phyloP scores from a whole-genome alignment of 1,140 invertebrate species.

The Euura lappo region DNA sequence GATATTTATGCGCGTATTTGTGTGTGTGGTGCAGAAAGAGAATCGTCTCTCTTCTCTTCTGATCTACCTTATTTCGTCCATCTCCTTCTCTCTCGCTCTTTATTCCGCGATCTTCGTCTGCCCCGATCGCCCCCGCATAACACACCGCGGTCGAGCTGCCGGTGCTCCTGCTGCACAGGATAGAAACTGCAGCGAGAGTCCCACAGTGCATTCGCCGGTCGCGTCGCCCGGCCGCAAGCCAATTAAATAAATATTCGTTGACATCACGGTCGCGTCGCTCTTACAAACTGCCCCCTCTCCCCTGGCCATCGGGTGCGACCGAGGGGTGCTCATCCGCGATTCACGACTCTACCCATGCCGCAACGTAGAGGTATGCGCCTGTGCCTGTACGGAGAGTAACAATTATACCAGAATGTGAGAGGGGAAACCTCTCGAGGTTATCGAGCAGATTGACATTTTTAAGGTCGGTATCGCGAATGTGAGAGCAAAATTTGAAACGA shows the following conservation, averaged over 20 bases:
- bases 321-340: slow-evolving; percentile 38
- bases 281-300: slow-evolving; percentile 52
- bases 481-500: no score
- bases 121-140: slow-evolving; percentile 53
- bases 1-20: slow-evolving; percentile 27
- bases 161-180: slow-evolving; percentile 1
- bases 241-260: slow-evolving; percentile 61
- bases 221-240: slow-evolving; percentile 43
- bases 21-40: slow-evolving; percentile 20
- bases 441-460: no score
- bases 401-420: no score
- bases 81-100: slow-evolving; percentile 15
- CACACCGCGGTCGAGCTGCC: slow-evolving; percentile 36
- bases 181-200: not conserved
- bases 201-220: slow-evolving; percentile 36
- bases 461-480: no score
- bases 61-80: slow-evolving; percentile 9
- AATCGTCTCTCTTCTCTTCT: not conserved
- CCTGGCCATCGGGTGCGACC: slow-evolving; percentile 25
- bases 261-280: slow-evolving; percentile 53
- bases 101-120: slow-evolving; percentile 22
- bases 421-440: no score
- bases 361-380: no score
- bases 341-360: not conserved
- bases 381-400: no score